Percentiles rank a stretch among this genome's conserved stretches.
phyloP scores from a whole-genome alignment of 2,888 invertebrate species.

The Drosophila lacicola region DNA sequence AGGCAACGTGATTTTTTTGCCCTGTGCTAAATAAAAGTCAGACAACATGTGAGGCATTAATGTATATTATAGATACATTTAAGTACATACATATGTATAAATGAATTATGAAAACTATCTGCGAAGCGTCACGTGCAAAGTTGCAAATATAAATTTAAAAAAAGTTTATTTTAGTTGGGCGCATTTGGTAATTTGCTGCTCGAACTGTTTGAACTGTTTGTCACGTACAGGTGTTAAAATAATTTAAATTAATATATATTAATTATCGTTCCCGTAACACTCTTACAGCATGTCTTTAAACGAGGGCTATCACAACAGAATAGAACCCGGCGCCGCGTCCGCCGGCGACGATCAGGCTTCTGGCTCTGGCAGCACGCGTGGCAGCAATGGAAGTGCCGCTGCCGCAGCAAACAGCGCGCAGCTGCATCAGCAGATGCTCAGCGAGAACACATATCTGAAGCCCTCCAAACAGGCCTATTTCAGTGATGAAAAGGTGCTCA shows the following conservation, averaged over 20 bases:
- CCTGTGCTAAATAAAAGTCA: slow-evolving; percentile 6
- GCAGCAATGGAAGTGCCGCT: slow-evolving; percentile 38
- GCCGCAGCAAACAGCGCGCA: slow-evolving; percentile 31
- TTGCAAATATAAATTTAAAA: slow-evolving; percentile 3
- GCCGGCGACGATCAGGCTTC: slow-evolving; percentile 57
- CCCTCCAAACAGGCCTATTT: slow-evolving; percentile 87
- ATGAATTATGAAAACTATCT: slow-evolving; percentile 3
- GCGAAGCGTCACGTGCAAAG: slow-evolving; percentile 18
- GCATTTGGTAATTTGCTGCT: slow-evolving; percentile 1
- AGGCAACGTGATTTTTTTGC: not conserved
- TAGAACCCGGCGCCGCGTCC: slow-evolving; percentile 57
- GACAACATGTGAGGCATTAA: not conserved
- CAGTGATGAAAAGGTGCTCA: slow-evolving; percentile 87
- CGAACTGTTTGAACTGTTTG: not conserved
- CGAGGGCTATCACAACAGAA: slow-evolving; percentile 76
- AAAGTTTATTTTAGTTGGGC: not conserved
- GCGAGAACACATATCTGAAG: slow-evolving; percentile 82
- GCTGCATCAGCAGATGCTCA: slow-evolving; percentile 67
- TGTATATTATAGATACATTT: not conserved
- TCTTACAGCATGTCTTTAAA: slow-evolving; percentile 78
- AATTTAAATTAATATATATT: not conserved
- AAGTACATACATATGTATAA: not conserved
- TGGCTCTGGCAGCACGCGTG: slow-evolving; percentile 40
- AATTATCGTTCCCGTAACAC: not conserved
- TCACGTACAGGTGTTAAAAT: slow-evolving; percentile 6